Evolutionary conservation across 2,113 vertebrate genomes (phyloP).

Genomic region (Ochotona princeps): DNA sequence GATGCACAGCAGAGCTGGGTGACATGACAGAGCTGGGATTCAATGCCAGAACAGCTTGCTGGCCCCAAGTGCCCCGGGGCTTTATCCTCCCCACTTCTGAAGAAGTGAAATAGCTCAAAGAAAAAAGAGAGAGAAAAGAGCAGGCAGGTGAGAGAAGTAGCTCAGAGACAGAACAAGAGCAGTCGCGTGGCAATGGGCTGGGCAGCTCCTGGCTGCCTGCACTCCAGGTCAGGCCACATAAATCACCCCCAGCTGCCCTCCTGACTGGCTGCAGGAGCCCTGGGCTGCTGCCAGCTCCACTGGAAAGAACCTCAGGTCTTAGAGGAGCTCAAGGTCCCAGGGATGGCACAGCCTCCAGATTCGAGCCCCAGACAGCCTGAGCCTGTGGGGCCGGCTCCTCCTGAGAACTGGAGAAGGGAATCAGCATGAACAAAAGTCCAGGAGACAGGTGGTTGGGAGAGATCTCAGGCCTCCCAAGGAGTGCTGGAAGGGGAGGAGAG

Average conservation of each 20-base stretch:
- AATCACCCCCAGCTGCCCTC: background rate
- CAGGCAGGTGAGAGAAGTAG: background rate
- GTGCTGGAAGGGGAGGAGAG: background rate
- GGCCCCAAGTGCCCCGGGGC: background rate
- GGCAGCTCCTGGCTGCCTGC: background rate
- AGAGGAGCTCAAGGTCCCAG: background rate
- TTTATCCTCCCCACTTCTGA: background rate
- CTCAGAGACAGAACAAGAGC: background rate
- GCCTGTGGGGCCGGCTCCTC: background rate
- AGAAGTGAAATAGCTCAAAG: background rate
- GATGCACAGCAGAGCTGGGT: too few species aligned
- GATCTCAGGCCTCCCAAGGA: background rate
- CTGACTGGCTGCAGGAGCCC: background rate
- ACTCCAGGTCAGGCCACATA: too few species aligned
- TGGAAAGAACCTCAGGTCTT: background rate
- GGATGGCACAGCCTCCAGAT: background rate
- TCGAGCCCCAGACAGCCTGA: background rate
- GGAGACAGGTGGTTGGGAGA: background rate
- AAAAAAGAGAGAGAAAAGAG: background rate
- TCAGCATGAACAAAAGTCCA: background rate
- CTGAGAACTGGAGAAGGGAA: background rate
- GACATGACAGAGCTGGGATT: background rate
- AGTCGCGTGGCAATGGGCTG: background rate
- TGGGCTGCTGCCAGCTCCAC: background rate
- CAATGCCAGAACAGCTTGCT: too few species aligned